Conservation (phyloP, 2,113 vertebrate species). For the Scomber colias region DNA sequence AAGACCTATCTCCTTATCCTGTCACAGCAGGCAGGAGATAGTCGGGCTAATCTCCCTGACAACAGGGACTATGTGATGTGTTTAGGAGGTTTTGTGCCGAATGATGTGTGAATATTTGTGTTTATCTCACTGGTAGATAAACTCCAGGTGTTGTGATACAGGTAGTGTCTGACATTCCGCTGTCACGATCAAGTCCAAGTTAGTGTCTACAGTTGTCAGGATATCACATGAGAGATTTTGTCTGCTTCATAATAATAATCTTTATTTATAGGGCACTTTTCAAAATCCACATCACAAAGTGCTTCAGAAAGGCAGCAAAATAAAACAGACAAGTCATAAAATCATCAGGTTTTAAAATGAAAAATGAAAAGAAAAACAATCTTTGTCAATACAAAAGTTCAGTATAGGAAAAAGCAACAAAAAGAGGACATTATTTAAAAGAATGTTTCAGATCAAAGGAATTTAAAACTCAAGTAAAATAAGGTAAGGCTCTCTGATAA, state of each 20-base stretch:
- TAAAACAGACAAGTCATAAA: too few species aligned
- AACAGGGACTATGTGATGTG: conserved; percentile 56
- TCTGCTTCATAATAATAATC: conserved; percentile 1
- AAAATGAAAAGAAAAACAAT: too few species aligned
- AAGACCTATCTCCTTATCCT: conserved; percentile 56
- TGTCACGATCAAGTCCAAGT: conserved; percentile 47
- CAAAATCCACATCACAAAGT: too few species aligned
- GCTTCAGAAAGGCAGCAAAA: too few species aligned
- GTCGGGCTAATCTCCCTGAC: conserved; percentile 60
- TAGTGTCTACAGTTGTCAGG: conserved; percentile 52
- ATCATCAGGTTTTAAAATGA: too few species aligned
- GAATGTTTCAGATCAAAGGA: too few species aligned
- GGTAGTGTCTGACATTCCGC: conserved; percentile 54
- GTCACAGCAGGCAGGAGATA: conserved; percentile 76
- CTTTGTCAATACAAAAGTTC: too few species aligned
- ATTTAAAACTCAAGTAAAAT: too few species aligned
- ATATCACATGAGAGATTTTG: conserved; percentile 22
- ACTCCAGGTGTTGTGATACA: conserved; percentile 68
- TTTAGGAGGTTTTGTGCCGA: conserved; percentile 60
- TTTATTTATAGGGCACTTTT: too few species aligned
- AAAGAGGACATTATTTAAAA: too few species aligned
- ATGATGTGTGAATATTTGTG: conserved; percentile 71
- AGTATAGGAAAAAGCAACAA: too few species aligned
- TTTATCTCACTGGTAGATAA: conserved; percentile 74
- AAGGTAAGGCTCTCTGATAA: too few species aligned